These are phyloP conservation scores for Tridacna crocea DNA, from an alignment of 2,888 invertebrate genomes.

Conservation along the genomic window DNA sequence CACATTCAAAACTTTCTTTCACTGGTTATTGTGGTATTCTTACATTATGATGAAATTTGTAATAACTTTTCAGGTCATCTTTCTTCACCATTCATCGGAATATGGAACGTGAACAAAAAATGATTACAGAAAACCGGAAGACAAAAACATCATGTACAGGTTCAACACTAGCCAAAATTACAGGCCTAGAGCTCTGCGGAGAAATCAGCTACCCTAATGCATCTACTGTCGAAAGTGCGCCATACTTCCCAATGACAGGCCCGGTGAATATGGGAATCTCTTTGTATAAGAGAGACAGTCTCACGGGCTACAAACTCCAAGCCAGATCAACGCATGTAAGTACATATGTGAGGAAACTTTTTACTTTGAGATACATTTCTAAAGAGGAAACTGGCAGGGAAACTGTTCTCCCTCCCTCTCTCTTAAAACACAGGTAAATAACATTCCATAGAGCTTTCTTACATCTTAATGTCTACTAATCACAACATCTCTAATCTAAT, in stretches of 20 bases:
- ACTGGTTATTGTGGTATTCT: no score
- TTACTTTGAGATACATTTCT: no score
- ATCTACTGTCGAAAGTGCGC: slow-evolving; percentile 86
- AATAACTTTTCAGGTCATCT: slow-evolving; percentile 70
- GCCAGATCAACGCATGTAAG: slow-evolving; percentile 72
- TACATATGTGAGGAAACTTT: neutral
- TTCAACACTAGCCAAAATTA: slow-evolving; percentile 87
- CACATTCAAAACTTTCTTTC: no score
- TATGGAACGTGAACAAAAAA: slow-evolving; percentile 88
- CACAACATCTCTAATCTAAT: no score
- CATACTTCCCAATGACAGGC: slow-evolving; percentile 81
- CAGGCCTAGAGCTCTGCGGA: slow-evolving; percentile 94
- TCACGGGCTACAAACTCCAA: slow-evolving; percentile 77
- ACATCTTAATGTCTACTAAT: no score
- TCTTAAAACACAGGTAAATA: no score
- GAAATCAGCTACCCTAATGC: slow-evolving; percentile 88
- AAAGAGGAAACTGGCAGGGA: no score
- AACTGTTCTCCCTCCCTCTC: no score
- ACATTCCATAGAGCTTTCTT: no score
- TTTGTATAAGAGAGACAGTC: slow-evolving; percentile 79
- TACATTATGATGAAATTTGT: no score
- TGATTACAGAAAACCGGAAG: slow-evolving; percentile 88
- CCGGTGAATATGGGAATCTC: slow-evolving; percentile 71
- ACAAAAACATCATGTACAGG: slow-evolving; percentile 84
- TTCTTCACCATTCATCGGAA: slow-evolving; percentile 82